These are phyloP conservation scores for Cygnus olor DNA, from an alignment of 2,797 vertebrate species.

Conservation along the genomic window DNA sequence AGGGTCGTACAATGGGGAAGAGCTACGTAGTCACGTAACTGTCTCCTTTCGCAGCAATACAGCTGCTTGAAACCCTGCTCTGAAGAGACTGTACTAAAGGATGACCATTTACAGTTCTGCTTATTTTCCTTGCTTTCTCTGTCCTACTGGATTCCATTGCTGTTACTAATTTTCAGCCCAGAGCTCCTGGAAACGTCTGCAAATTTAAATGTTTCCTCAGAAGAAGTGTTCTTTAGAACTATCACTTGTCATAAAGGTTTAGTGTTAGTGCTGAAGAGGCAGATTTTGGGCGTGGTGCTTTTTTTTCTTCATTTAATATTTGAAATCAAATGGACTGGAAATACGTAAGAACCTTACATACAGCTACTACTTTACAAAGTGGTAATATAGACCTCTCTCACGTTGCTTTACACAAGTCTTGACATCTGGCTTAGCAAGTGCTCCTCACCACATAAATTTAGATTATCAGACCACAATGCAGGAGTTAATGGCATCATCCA, in stretches of 20 bases:
- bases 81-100: background rate
- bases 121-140: background rate
- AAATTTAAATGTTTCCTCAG: background rate
- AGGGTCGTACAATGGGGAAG: background rate
- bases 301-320: background rate
- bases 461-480: background rate
- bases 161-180: background rate
- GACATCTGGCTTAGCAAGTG: background rate
- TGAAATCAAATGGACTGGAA: background rate
- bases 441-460: background rate
- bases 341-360: background rate
- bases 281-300: background rate
- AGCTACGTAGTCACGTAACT: fast-evolving
- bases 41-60: background rate
- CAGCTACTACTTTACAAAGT: background rate
- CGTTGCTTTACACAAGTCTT: background rate
- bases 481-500: background rate
- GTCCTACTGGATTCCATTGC: background rate
- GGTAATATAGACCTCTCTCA: background rate
- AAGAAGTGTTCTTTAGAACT: background rate
- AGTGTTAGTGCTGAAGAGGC: background rate
- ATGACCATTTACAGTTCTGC: background rate
- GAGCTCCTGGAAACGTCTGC: background rate
- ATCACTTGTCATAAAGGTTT: background rate
- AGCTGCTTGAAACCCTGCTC: background rate